Evolutionary conservation across 2,888 invertebrate species (phyloP).

Genomic region (Orthosia incerta): DNA sequence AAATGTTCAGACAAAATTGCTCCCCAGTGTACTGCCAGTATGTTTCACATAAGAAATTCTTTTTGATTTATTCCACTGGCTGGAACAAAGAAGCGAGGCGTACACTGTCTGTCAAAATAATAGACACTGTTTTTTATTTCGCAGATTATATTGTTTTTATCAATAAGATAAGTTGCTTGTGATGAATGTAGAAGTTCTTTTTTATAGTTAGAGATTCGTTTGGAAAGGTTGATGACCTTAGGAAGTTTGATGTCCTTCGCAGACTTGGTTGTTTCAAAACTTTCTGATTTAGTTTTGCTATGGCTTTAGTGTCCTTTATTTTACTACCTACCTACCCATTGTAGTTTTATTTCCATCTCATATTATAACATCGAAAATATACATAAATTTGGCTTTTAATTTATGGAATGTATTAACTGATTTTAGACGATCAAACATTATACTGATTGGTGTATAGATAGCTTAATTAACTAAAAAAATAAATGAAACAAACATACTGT

Average conservation of each 20-base stretch:
- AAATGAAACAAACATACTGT: too few species aligned
- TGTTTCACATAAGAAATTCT: conserved; percentile 68
- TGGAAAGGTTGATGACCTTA: not conserved
- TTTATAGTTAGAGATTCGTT: conserved; percentile 4
- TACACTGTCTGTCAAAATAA: conserved; percentile 62
- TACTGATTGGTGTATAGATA: too few species aligned
- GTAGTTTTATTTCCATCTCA: not conserved
- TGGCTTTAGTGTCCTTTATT: not conserved
- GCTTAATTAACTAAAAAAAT: too few species aligned
- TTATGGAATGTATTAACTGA: too few species aligned
- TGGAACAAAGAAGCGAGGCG: conserved; percentile 53
- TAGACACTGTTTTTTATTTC: conserved; percentile 31
- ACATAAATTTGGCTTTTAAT: not conserved
- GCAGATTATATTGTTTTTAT: conserved; percentile 27
- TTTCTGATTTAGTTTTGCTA: not conserved
- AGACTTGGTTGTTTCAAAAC: not conserved
- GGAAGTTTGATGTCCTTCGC: not conserved
- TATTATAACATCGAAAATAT: not conserved
- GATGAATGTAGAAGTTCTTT: conserved; percentile 2
- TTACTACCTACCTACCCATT: not conserved
- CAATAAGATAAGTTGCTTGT: conserved; percentile 11
- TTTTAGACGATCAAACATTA: too few species aligned
- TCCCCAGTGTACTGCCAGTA: conserved; percentile 56
- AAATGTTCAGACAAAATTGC: conserved; percentile 37
- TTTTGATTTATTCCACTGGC: conserved; percentile 66